Percentiles rank a stretch among this genome's conserved stretches.
Conservation (phyloP, 2,888 invertebrate species). For the Pristionchus maxplancki region DNA sequence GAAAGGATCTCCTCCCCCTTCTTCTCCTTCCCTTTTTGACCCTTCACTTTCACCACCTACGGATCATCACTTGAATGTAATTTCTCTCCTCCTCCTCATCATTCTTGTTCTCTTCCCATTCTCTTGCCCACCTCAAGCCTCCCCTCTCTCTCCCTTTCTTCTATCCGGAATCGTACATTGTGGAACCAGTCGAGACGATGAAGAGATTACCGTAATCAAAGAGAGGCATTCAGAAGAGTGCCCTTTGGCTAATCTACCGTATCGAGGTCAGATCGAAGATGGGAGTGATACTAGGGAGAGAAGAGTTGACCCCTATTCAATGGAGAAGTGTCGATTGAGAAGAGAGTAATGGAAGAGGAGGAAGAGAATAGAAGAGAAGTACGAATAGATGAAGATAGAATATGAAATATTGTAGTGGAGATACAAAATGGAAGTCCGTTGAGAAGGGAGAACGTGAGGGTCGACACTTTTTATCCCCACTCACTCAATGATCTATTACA, state of each 20-base stretch:
- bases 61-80: conserved; percentile 40
- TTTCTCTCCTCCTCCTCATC: not conserved
- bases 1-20: not conserved
- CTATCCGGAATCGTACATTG: not conserved
- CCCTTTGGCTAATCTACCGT: conserved; percentile 40
- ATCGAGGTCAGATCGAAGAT: conserved; percentile 14
- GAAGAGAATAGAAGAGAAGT: not conserved
- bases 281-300: conserved; percentile 26
- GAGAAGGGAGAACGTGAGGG: not conserved
- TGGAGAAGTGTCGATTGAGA: conserved; percentile 2
- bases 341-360: not conserved
- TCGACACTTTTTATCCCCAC: not conserved
- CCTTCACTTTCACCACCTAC: conserved; percentile 50
- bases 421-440: not conserved
- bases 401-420: not conserved
- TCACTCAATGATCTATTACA: not conserved
- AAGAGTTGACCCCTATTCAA: conserved; percentile 26
- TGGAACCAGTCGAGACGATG: not conserved
- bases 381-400: not conserved
- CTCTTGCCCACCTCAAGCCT: not conserved
- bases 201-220: not conserved
- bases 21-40: conserved; percentile 23
- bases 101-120: conserved; percentile 16
- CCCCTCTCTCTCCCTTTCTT: not conserved
- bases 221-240: not conserved